phyloP scores from a whole-genome alignment of 2,888 invertebrate genomes.

The Lepidochitona cinerea region DNA sequence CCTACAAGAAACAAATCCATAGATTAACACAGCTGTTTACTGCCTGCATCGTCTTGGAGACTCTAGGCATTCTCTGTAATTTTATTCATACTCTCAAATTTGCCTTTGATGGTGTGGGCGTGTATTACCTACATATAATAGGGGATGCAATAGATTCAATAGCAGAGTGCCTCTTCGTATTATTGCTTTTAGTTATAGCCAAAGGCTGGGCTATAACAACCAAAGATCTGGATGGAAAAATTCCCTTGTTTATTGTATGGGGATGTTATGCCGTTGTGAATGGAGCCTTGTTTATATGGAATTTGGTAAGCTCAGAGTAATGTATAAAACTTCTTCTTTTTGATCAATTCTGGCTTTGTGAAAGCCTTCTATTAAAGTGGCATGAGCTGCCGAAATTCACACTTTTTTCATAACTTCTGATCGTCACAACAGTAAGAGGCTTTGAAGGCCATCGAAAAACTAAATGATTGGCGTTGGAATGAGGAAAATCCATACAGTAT shows the following conservation, averaged over 20 bases:
- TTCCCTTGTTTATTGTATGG: slow-evolving; percentile 90
- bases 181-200: slow-evolving; percentile 89
- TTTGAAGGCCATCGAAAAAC: no score
- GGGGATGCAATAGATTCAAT: slow-evolving; percentile 95
- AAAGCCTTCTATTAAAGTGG: no score
- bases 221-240: slow-evolving; percentile 88
- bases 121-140: slow-evolving; percentile 84
- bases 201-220: slow-evolving; percentile 98
- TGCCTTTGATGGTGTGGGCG: slow-evolving; percentile 91
- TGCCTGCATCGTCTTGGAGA: slow-evolving; percentile 87
- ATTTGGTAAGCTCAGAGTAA: slow-evolving; percentile 81
- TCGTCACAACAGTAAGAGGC: no score
- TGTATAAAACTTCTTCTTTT: no score
- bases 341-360: no score
- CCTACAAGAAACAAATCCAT: slow-evolving; percentile 89
- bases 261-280: slow-evolving; percentile 91
- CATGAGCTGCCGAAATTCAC: no score
- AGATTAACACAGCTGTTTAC: slow-evolving; percentile 93
- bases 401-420: no score
- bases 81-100: slow-evolving; percentile 91
- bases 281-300: slow-evolving; percentile 94
- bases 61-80: slow-evolving; percentile 88
- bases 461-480: no score
- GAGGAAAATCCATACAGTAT: no score
- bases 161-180: slow-evolving; percentile 93